A percentile compares a stretch with the other conserved stretches of the same genome.
These are phyloP conservation scores for Rugalucina vietnamica DNA, from an alignment of 2,888 invertebrate species.

Conservation along the genomic window DNA sequence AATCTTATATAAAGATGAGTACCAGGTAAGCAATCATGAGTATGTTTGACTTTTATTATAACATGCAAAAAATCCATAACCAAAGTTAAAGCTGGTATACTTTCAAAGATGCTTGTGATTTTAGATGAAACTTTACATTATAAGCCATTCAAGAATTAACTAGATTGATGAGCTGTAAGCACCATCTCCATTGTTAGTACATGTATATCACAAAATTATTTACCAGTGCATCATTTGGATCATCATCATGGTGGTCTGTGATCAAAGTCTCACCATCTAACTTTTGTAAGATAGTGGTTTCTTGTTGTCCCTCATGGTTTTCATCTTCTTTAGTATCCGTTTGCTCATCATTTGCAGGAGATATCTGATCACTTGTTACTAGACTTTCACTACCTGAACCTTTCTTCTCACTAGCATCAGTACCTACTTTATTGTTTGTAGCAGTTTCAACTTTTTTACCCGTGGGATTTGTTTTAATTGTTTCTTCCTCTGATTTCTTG, in stretches of 20 bases:
- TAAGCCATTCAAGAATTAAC: too few species aligned
- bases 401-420: too few species aligned
- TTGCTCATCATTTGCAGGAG: neutral
- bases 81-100: too few species aligned
- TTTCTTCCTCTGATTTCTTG: neutral
- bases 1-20: too few species aligned
- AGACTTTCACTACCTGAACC: too few species aligned
- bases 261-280: neutral
- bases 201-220: neutral
- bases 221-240: neutral
- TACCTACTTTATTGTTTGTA: too few species aligned
- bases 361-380: neutral
- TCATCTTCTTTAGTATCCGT: neutral
- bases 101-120: too few species aligned
- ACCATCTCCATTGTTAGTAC: neutral
- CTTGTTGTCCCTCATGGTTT: neutral
- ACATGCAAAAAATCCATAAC: too few species aligned
- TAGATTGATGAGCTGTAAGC: too few species aligned
- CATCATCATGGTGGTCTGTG: neutral
- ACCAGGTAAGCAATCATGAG: too few species aligned
- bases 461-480: neutral
- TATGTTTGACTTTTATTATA: too few species aligned
- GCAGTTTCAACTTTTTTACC: neutral
- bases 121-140: too few species aligned
- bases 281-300: neutral